Evolutionary conservation across 2,797 vertebrate species (phyloP), one percentile per base, ranked within the genome.

Genomic region (Lepidocolaptes lacrymiger): DNA sequence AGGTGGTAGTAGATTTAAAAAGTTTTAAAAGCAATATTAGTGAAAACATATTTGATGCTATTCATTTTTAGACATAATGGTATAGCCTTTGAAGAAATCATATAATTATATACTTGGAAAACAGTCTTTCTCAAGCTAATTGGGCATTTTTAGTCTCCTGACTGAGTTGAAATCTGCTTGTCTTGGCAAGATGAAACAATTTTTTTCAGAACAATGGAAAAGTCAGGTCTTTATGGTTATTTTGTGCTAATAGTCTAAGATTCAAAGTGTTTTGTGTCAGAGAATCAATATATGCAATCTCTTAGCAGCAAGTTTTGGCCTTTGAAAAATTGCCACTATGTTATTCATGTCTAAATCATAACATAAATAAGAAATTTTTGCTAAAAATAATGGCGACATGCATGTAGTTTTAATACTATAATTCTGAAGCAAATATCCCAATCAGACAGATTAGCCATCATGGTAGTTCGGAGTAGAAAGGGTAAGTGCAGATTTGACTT

Each of bases 201-300:
- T 89, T 90, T 89, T 73, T 89, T 78, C 76, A 84, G 37, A 89
- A 76, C 63, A 49, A 74, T 82, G 54, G 85, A 91, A 81, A 12
- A 36, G 64, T 67, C n/a, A 20, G 6, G 5, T 22, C 81, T 95
- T 95, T 96, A 55, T 90, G 66, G 55, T 76, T 82, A 48, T 88
- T 14, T 68, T 77, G 61, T 58, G 54, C 44, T 85, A 75, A 92
- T 39, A 79, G 8, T 39, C 51, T 75, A 39, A 77, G 46, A 75
- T 73, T 82, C 21, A 77, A 72, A 92, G 75, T 75, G 20, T 48
- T 89, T 89, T 26, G 5, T 92, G 48, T 85, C 83, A 91, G 55
- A 71, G 39, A 93, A 61, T 93, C 93, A 77, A 64, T 93, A 90
- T 52, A 44, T 52, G 44, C 16, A 68, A 63, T 94, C 85, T 88